Base-by-base conservation (phyloP, 2,797 vertebrate species). In the Anabacerthia variegaticeps region DNA sequence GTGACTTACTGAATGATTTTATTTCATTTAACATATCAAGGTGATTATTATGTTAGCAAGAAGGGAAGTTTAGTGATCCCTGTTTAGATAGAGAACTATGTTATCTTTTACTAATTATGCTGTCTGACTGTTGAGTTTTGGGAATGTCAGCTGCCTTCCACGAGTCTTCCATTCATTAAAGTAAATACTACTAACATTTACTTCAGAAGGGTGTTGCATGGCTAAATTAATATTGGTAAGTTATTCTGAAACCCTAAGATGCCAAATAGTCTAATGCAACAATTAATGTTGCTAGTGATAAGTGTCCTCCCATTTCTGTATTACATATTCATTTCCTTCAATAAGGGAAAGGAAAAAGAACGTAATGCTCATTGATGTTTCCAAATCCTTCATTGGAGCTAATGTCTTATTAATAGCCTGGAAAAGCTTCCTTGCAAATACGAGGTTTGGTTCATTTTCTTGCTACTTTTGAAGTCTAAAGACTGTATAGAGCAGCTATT, bases 351-450 rank as follows among this genome's bases (percentile, higher is more conserved):
- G 34, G 14, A 82, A 90, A n/a, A 32, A 90, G 55, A 86, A 92
- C 69, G 30, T 63, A 88, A 76, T 41, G 12, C 39, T 93, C 59
- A 19, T 48, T 73, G 51, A 59, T n/a, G 44, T 68, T 91, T 80
- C 72, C 20, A 74, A 85, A 39, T 87, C 55, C 61, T 93, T 94
- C 59, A 74, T 61, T 82, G 72, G 14, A 41, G n/a, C 36, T 89
- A 81, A 79, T 85, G 63, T 63, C 69, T 95, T 95, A 87, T 69
- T 94, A 95, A 84, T 71, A 92, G 32, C 26, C 49, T 90, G 74
- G 73, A 73, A 94, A 93, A 95, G 5, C 56, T 48, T 82, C 44
- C 78, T 87, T 74, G 56, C 44, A 76, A 85, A 69, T 81, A 84
- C 2, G 30, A 84, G 39, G 13, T 92, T 91, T 68, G 80, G 51